Evolutionary conservation across 2,113 vertebrate species (phyloP), one percentile per base, ranked within the genome.

Genomic region (Isurus oxyrinchus): DNA sequence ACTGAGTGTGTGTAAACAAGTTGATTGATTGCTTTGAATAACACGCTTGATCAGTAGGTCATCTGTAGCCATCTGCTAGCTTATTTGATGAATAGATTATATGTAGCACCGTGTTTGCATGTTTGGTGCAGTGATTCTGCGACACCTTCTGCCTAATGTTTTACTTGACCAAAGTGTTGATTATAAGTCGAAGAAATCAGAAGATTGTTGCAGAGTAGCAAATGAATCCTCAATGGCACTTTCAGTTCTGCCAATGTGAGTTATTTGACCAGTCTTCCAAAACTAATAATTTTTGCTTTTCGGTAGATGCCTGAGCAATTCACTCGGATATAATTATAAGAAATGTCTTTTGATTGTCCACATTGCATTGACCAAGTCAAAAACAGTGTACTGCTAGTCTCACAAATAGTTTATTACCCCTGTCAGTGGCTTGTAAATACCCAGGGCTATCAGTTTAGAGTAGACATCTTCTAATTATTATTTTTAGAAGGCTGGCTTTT

Each of bases 401-500:
- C 88, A 93, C 55, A 93, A 91, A n/a, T 63, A 25, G 59, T 94
- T 94, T 94, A 94, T 94, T 63, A 63, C 14, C n/a, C 59, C n/a
- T 63, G 35, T 40, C 90, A n/a, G 35, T 63, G 35, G 90, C 59
- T 61, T 63, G 90, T 63, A 94, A 94, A 63, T 49, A 63, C 31
- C 81, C 53, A 19, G 59, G 44, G 59, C 90, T 40, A 40, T 94
- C n/a, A 23, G 59, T 10, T 66, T 63, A 63, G 90, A 94, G 59
- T 63, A 14, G 90, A 66, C 59, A 40, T 63, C 55, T 90, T 90
- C 59, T 94, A 66, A 94, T 66, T 94, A 94, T 94, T 94, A 66
- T 94, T 66, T 94, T 94, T 94, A 66, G 90, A 94, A 94, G 59
- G 57, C 90, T 63, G 90, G 57, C 8, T 94, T 94, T 94, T 94